Base-by-base conservation (phyloP, 2,113 vertebrate genomes). In the Neolamprologus brichardi region DNA sequence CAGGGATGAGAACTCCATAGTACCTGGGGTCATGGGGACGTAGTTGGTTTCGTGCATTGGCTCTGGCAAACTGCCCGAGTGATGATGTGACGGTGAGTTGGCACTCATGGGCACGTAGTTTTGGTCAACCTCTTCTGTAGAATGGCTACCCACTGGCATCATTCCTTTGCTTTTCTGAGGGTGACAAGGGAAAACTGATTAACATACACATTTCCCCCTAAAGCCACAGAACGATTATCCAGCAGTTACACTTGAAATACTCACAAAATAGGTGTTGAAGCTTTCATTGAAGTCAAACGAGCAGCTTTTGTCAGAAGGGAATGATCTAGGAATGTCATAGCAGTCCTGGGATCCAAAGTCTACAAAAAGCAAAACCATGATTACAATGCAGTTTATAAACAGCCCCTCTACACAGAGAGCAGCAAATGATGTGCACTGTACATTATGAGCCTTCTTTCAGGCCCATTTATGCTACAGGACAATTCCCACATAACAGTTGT, bases 41-140 rank as follows among this genome's bases (percentile, higher is more conserved):
- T 99, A 99, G 96, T 99, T 99, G 80, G 98, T 96, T 95, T 99
- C 98, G 85, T 97, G 97, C 85, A 97, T 96, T 30, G 97, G 97
- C 92, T 99, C 98, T 2, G 97, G 95, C 84, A 98, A 96, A 94
- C 97, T 98, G 96, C 97, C 96, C 52, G 98, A 98, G 94, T 97
- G 98, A 81, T 98, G 97, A 84, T 98, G 97, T 18, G 98, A 98
- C 1, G 98, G 98, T 20, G 99, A 99, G 94, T 98, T 99, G 91
- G 98, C 98, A 77, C 98, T 99, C 99, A 99, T 99, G 25, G 98
- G 98, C 34, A 99, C 98, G 17, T 99, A 99, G 96, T 99, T 99
- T 96, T 99, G 98, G 93, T 98, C 98, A 78, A 98, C 91, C 93
- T 99, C 99, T 91, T 99, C 98, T 58, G 95, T 97, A 53, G 98